phyloP scores from a whole-genome alignment of 2,888 invertebrate species.

The Tanytarsus gracilentus region DNA sequence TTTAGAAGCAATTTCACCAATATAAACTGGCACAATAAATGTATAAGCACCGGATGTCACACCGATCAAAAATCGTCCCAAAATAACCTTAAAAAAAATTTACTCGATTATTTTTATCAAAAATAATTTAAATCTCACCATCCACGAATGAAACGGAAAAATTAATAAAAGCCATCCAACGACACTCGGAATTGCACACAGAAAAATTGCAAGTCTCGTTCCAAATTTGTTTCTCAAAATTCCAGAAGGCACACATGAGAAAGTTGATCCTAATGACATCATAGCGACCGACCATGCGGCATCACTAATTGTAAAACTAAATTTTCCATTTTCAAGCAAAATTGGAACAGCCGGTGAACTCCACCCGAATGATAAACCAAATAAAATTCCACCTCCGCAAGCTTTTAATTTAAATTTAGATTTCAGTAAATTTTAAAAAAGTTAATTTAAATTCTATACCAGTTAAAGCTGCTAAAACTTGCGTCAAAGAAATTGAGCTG shows the following conservation, averaged over 20 bases:
- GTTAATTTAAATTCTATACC: too few relatives aligned
- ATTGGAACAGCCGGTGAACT: background rate
- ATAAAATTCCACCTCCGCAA: too few relatives aligned
- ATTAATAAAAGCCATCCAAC: background rate
- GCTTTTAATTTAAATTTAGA: too few relatives aligned
- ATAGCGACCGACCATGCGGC: background rate
- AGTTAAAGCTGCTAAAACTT: too few relatives aligned
- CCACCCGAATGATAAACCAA: conserved; percentile 15
- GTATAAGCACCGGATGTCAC: conserved; percentile 1
- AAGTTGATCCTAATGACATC: background rate
- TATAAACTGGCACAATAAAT: background rate
- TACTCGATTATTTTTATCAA: background rate
- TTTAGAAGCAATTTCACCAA: conserved; percentile 16
- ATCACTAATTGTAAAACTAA: background rate
- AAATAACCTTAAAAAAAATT: background rate
- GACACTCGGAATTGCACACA: background rate
- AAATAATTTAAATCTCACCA: background rate
- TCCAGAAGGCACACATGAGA: background rate
- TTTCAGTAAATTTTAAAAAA: too few relatives aligned
- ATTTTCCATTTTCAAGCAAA: background rate
- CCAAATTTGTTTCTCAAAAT: background rate
- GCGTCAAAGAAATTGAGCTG: too few relatives aligned
- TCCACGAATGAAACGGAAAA: background rate
- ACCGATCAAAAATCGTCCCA: conserved; percentile 6
- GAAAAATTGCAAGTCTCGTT: background rate